Percentiles rank a stretch among this genome's conserved stretches.
These are phyloP conservation scores for Drosophila limbata DNA, from an alignment of 2,888 invertebrate species.

Conservation along the genomic window DNA sequence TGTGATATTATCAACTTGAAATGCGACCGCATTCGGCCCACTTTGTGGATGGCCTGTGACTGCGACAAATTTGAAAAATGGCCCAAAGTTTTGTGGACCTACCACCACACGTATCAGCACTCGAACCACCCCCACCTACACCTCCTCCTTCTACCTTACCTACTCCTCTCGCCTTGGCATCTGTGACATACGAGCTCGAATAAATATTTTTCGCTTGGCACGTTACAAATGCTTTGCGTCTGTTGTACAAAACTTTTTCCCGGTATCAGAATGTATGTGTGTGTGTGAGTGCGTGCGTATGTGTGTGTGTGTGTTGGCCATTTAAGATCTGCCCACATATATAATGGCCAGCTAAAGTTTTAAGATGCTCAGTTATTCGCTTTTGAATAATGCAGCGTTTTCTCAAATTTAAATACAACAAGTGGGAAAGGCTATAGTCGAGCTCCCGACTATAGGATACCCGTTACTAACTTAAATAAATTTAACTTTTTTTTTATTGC, in stretches of 20 bases:
- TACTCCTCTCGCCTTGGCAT: constrained; percentile 4
- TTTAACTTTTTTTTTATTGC: too few species aligned
- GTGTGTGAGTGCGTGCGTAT: neutral
- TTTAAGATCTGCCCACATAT: constrained; percentile 24
- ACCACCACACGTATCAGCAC: constrained; percentile 4
- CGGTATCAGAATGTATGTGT: neutral
- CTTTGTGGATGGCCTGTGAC: constrained; percentile 42
- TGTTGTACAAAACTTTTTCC: constrained; percentile 62
- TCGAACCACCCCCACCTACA: neutral
- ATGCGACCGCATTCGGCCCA: constrained; percentile 56
- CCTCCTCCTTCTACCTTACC: neutral
- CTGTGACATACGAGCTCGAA: constrained; percentile 70
- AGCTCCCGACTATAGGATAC: too few species aligned
- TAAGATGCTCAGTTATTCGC: constrained; percentile 48
- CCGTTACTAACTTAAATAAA: too few species aligned
- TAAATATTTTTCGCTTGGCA: constrained; percentile 75
- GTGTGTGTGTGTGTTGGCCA: constrained; percentile 4
- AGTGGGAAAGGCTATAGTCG: too few species aligned
- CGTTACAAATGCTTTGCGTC: constrained; percentile 78
- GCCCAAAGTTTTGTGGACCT: constrained; percentile 71
- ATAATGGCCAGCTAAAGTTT: constrained; percentile 37
- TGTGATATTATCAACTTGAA: constrained; percentile 76
- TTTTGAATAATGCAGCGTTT: constrained; percentile 47
- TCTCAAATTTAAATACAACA: constrained; percentile 48
- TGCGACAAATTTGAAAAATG: constrained; percentile 82